Percentiles rank a stretch among this genome's conserved stretches.
These are phyloP conservation scores for Cladorhizidae sp. DNA, from an alignment of 37 sponge, comb jelly and placozoan species.

Conservation along the genomic window DNA sequence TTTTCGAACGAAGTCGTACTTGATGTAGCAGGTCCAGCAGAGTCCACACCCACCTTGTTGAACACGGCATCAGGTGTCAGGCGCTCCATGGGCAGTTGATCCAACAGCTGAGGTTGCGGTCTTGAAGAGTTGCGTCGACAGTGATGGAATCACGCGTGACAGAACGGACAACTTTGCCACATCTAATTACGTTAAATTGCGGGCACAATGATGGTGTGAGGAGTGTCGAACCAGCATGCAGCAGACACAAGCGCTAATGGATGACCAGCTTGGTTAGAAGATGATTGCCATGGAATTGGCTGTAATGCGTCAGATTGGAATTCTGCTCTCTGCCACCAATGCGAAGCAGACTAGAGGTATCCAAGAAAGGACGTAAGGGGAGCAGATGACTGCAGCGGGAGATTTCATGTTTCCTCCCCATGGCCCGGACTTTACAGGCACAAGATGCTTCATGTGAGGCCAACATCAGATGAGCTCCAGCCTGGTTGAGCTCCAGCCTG, in stretches of 20 bases:
- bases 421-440: neutral
- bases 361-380: slow-evolving; percentile 32
- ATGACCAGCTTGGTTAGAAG: slow-evolving; percentile 29
- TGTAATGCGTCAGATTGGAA: slow-evolving; percentile 18
- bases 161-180: slow-evolving; percentile 4
- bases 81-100: slow-evolving; percentile 37
- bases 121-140: slow-evolving; percentile 22
- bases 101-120: slow-evolving; percentile 25
- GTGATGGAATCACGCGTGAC: slow-evolving; percentile 16
- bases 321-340: slow-evolving; percentile 37
- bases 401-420: neutral
- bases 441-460: neutral
- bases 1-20: slow-evolving; percentile 11
- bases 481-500: neutral
- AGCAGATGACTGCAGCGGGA: neutral
- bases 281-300: slow-evolving; percentile 24
- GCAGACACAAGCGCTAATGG: slow-evolving; percentile 1
- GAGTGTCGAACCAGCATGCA: slow-evolving; percentile 46
- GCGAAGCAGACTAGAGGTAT: slow-evolving; percentile 22
- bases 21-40: slow-evolving; percentile 47
- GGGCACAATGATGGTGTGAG: slow-evolving; percentile 13
- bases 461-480: neutral
- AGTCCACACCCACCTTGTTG: slow-evolving; percentile 51
- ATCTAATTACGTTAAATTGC: slow-evolving; percentile 14
- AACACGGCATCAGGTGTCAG: slow-evolving; percentile 43